phyloP scores from a whole-genome alignment of 2,113 vertebrate genomes.

The Synodontis membranacea region DNA sequence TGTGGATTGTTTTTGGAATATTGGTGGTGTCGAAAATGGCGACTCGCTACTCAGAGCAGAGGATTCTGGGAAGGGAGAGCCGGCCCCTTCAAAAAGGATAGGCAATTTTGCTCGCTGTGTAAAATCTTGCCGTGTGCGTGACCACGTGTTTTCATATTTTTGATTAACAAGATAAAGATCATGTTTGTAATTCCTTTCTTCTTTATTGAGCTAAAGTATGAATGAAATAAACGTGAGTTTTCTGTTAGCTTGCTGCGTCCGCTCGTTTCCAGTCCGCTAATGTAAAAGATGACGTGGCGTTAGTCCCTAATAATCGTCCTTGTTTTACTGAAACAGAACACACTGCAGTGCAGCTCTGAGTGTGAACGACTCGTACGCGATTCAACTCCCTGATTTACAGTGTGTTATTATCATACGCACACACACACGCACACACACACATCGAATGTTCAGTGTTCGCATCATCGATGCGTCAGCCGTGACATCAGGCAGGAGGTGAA shows the following conservation, averaged over 20 bases:
- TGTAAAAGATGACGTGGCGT: not conserved
- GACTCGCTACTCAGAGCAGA: no score
- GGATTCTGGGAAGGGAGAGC: no score
- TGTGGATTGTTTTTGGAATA: no score
- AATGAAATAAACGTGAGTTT: not conserved
- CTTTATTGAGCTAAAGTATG: not conserved
- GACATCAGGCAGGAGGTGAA: constrained; percentile 36
- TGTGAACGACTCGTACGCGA: not conserved
- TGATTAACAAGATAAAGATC: not conserved
- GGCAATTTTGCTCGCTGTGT: not conserved
- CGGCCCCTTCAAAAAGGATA: no score
- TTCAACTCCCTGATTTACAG: constrained; percentile 22
- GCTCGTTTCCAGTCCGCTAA: not conserved
- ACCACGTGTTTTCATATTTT: not conserved
- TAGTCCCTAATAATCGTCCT: not conserved
- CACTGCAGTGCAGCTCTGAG: not conserved
- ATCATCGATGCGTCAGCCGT: constrained; percentile 6
- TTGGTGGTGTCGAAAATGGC: no score
- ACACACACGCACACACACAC: not conserved
- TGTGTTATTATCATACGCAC: constrained; percentile 31
- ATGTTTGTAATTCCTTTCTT: not conserved
- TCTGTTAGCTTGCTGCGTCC: not conserved
- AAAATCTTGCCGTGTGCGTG: no score
- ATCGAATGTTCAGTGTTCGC: not conserved
- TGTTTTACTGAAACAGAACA: not conserved